A percentile compares a stretch with the other conserved stretches of the same genome.
phyloP scores from a whole-genome alignment of 2,888 invertebrate genomes.

The Thumatha senex region DNA sequence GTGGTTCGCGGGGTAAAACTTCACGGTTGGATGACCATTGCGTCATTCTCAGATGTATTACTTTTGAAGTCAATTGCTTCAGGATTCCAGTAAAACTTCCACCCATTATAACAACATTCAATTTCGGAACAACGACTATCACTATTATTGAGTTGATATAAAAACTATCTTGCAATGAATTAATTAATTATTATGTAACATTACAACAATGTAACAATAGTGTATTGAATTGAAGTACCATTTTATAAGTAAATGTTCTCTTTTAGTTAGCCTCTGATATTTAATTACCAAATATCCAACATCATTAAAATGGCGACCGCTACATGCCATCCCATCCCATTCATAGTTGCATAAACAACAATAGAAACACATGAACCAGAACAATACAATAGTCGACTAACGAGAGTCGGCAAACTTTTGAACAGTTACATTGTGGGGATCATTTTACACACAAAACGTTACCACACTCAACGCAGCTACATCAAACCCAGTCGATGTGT shows the following conservation, averaged over 20 bases:
- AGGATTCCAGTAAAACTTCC: too few species aligned
- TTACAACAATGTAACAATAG: too few species aligned
- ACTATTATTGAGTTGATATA: too few species aligned
- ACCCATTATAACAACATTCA: too few species aligned
- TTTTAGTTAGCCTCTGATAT: not conserved
- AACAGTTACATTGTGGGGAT: conserved; percentile 45
- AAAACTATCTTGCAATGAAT: too few species aligned
- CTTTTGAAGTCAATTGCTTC: too few species aligned
- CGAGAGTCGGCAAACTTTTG: conserved; percentile 35
- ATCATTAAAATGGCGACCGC: conserved; percentile 3
- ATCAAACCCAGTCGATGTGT: conserved; percentile 54
- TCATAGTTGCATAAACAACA: conserved; percentile 27
- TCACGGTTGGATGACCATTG: too few species aligned
- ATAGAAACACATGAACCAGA: conserved; percentile 34
- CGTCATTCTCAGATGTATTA: too few species aligned
- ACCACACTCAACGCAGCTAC: conserved; percentile 39
- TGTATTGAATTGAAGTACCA: too few species aligned
- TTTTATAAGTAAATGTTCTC: not conserved
- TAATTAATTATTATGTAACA: too few species aligned
- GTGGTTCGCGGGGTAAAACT: too few species aligned
- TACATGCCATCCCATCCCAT: conserved; percentile 2
- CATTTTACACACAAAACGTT: conserved; percentile 51
- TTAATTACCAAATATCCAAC: not conserved
- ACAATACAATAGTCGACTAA: conserved; percentile 39
- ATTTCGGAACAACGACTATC: too few species aligned